These are phyloP conservation scores for Pasiphila rectangulata DNA, from an alignment of 2,888 invertebrate genomes.

Conservation along the genomic window DNA sequence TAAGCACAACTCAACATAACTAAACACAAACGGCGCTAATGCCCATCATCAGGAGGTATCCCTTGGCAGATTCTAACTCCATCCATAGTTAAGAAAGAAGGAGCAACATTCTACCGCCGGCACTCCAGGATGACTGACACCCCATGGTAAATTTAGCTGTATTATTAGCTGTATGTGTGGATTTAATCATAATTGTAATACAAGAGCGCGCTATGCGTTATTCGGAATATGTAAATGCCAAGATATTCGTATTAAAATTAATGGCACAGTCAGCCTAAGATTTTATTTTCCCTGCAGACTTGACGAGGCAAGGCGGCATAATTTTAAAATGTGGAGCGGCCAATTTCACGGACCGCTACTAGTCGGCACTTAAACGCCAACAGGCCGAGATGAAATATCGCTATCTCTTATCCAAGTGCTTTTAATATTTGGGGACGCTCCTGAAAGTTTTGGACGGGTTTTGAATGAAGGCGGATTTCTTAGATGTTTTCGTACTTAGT, in stretches of 20 bases:
- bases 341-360: conserved; percentile 68
- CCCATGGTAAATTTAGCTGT: too few relatives aligned
- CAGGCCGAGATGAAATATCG: conserved; percentile 65
- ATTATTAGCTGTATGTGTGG: too few relatives aligned
- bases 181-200: too few relatives aligned
- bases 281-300: conserved; percentile 14
- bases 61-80: too few relatives aligned
- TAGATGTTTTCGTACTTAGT: not conserved
- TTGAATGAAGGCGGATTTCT: conserved; percentile 4
- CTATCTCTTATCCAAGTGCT: conserved; percentile 47
- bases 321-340: conserved; percentile 64
- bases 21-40: too few relatives aligned
- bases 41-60: too few relatives aligned
- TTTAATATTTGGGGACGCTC: conserved; percentile 28
- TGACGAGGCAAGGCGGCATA: conserved; percentile 17
- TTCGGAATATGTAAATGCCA: too few relatives aligned
- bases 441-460: conserved; percentile 19
- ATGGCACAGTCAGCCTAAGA: not conserved
- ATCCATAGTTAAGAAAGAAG: too few relatives aligned
- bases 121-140: too few relatives aligned
- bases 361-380: conserved; percentile 50
- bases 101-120: too few relatives aligned
- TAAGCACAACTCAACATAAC: too few relatives aligned
- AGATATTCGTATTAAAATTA: not conserved
- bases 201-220: too few relatives aligned